Conservation (phyloP, 2,888 invertebrate genomes). For the Tachina grossa region DNA sequence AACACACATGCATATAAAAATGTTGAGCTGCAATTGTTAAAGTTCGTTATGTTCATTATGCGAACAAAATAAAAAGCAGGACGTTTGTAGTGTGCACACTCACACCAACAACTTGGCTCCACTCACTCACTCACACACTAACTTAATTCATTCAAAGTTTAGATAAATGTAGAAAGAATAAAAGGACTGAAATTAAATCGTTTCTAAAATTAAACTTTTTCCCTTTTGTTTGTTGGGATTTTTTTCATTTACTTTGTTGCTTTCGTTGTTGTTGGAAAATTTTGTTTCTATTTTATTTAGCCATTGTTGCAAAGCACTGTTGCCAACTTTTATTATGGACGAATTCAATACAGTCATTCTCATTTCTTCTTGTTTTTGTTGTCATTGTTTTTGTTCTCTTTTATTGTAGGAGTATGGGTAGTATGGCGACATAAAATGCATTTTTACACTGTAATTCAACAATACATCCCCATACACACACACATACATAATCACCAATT, state of each 20-base stretch:
- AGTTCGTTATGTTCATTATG: constrained; percentile 45
- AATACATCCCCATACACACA: neutral
- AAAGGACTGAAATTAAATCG: constrained; percentile 65
- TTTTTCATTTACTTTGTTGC: constrained; percentile 35
- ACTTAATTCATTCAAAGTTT: constrained; percentile 5
- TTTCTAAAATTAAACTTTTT: constrained; percentile 68
- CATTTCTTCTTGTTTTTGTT: constrained; percentile 60
- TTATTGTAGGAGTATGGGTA: constrained; percentile 23
- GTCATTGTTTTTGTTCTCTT: constrained; percentile 12
- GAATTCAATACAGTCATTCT: constrained; percentile 70
- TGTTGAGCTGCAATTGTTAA: constrained; percentile 59
- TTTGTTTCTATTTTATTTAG: constrained; percentile 66
- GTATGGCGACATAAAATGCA: constrained; percentile 33
- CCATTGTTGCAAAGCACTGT: constrained; percentile 58
- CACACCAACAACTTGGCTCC: constrained; percentile 30
- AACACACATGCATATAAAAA: constrained; percentile 17
- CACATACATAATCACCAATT: too few species aligned
- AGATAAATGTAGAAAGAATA: constrained; percentile 56
- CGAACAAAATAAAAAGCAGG: constrained; percentile 33
- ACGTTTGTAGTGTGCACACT: constrained; percentile 27
- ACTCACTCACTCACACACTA: constrained; percentile 1
- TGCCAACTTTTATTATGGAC: constrained; percentile 62
- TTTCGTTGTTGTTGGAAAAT: constrained; percentile 18
- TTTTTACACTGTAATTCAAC: constrained; percentile 41
- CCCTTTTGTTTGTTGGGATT: constrained; percentile 16